A percentile compares a stretch with the other conserved stretches of the same genome.
Conservation (phyloP, 2,113 vertebrate genomes). For the Fregetta grallaria region DNA sequence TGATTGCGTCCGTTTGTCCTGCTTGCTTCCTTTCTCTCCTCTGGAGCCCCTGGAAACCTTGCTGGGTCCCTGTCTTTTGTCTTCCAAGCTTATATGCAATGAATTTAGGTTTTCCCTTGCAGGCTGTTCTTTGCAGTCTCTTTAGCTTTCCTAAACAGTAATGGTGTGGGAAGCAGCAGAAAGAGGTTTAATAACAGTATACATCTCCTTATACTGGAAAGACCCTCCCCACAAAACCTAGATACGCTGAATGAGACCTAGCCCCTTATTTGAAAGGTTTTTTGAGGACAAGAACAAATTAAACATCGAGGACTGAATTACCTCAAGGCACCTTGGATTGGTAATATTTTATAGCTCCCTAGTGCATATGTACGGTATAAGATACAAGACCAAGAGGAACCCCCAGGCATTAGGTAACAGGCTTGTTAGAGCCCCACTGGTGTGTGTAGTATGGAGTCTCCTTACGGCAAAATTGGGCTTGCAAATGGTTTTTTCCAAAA, state of each 20-base stretch:
- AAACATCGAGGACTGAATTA: not conserved
- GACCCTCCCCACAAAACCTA: not conserved
- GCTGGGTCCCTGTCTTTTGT: not conserved
- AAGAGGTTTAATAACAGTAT: not conserved
- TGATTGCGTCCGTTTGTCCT: not conserved
- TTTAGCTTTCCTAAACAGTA: not conserved
- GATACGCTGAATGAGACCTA: not conserved
- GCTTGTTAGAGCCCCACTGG: not conserved
- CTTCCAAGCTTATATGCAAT: not conserved
- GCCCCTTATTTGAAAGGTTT: not conserved
- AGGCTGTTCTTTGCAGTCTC: not conserved
- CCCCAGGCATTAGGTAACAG: not conserved
- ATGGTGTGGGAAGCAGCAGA: not conserved
- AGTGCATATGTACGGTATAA: accelerated
- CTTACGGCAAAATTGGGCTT: not conserved
- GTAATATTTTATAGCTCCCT: not conserved
- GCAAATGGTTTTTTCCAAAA: not conserved
- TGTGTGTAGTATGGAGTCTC: not conserved
- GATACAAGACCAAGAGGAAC: not conserved
- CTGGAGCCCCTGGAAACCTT: not conserved
- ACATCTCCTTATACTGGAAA: not conserved
- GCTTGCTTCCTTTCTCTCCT: not conserved
- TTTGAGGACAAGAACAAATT: not conserved
- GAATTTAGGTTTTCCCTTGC: not conserved
- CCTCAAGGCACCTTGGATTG: not conserved